A percentile compares a stretch with the other conserved stretches of the same genome.
Evolutionary conservation across 2,797 vertebrate species (phyloP).

Genomic region (Tamandua tetradactyla): DNA sequence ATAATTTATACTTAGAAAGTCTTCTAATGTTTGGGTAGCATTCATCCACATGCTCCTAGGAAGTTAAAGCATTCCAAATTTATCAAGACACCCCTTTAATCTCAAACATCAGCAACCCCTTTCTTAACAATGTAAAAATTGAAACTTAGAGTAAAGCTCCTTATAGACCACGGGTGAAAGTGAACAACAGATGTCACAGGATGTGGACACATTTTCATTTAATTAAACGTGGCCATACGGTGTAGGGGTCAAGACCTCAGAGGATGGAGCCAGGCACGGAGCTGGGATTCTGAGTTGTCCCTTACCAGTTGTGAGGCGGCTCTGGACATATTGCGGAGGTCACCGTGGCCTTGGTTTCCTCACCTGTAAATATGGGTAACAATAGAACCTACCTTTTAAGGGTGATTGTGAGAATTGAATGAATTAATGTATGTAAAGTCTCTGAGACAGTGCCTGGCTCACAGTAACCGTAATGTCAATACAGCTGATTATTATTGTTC

Average conservation of each 20-base stretch:
- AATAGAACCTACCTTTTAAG: no score
- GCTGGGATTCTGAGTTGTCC: not conserved
- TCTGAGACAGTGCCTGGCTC: no score
- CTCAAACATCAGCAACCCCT: not conserved
- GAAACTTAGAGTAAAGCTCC: not conserved
- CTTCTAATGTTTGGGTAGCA: not conserved
- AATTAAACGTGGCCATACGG: not conserved
- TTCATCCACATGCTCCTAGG: not conserved
- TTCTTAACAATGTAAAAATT: not conserved
- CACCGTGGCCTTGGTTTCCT: no score
- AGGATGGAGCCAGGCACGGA: not conserved
- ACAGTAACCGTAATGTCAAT: no score
- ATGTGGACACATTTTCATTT: not conserved
- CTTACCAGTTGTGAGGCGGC: not conserved
- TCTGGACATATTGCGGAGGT: no score
- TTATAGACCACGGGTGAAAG: not conserved
- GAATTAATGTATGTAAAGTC: no score
- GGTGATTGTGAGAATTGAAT: no score
- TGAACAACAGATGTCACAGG: not conserved
- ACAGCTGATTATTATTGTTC: no score
- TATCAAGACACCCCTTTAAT: constrained; percentile 3
- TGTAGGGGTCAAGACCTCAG: not conserved
- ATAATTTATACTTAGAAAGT: not conserved
- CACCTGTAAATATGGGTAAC: no score
- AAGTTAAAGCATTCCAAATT: not conserved